Conservation (phyloP, 2,113 vertebrate genomes). For the Poeciliopsis prolifica region DNA sequence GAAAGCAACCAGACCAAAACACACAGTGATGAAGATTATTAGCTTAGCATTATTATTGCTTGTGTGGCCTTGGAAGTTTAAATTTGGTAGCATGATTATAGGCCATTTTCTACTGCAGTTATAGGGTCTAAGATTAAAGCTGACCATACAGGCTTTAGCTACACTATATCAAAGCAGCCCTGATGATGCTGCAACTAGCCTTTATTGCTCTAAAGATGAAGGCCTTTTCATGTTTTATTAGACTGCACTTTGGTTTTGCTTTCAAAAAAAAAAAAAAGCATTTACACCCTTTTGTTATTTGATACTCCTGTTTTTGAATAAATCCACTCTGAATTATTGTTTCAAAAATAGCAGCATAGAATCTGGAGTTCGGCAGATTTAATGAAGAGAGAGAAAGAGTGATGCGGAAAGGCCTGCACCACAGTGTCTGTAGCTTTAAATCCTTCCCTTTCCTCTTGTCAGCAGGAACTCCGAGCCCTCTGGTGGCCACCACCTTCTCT, state of each 20-base stretch:
- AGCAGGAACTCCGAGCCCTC: conserved; percentile 88
- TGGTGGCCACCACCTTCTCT: conserved; percentile 87
- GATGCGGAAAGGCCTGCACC: conserved; percentile 1
- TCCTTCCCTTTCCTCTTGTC: conserved; percentile 66
- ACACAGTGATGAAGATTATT: not conserved
- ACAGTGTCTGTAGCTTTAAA: conserved; percentile 20
- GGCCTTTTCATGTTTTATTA: conserved; percentile 1
- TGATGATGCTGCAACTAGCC: not conserved
- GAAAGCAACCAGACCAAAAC: not conserved
- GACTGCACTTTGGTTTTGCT: not conserved
- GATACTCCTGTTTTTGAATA: not conserved
- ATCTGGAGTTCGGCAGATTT: not conserved
- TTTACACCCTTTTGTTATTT: not conserved
- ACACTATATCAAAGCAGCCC: not conserved
- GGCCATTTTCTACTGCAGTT: not conserved
- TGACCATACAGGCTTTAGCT: not conserved
- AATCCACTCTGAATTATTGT: not conserved
- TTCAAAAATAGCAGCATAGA: not conserved
- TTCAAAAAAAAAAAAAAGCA: conserved; percentile 6
- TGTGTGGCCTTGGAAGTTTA: not conserved
- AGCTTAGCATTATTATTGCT: not conserved
- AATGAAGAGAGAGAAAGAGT: conserved; percentile 16
- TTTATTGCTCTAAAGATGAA: not conserved
- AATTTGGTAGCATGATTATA: not conserved
- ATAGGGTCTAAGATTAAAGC: not conserved